Conservation (phyloP, 2,113 vertebrate species). For the Spheniscus mendiculus region DNA sequence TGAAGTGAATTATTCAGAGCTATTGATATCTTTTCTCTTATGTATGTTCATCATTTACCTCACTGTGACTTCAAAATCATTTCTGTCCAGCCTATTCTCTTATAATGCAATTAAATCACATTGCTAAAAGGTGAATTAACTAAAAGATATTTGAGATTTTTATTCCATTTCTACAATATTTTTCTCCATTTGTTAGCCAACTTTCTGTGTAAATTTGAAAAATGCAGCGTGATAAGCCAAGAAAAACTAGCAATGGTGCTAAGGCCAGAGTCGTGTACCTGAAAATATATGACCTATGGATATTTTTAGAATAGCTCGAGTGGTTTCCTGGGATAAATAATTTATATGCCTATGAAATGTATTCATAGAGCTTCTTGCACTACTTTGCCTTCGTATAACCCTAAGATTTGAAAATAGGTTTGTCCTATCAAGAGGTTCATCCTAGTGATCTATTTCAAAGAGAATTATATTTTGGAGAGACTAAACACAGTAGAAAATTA, state of each 20-base stretch:
- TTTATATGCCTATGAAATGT: background rate
- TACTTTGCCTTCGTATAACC: background rate
- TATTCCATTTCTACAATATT: background rate
- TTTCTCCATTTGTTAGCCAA: background rate
- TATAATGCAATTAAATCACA: background rate
- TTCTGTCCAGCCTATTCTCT: background rate
- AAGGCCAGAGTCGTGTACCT: background rate
- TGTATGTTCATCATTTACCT: background rate
- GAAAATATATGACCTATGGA: background rate
- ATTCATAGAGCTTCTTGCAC: background rate
- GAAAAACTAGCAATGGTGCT: background rate
- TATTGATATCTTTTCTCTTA: background rate
- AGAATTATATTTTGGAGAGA: background rate
- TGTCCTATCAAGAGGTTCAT: background rate
- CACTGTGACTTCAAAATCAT: background rate
- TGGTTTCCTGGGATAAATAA: background rate
- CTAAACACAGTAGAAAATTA: background rate
- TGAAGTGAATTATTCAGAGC: background rate
- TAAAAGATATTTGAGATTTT: background rate
- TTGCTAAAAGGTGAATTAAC: background rate
- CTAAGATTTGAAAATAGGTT: background rate
- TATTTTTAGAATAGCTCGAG: background rate
- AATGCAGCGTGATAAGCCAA: background rate
- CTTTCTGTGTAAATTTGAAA: background rate
- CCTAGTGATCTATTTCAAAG: background rate